phyloP scores from a whole-genome alignment of 2,888 invertebrate genomes.

The Trachelus stipa region DNA sequence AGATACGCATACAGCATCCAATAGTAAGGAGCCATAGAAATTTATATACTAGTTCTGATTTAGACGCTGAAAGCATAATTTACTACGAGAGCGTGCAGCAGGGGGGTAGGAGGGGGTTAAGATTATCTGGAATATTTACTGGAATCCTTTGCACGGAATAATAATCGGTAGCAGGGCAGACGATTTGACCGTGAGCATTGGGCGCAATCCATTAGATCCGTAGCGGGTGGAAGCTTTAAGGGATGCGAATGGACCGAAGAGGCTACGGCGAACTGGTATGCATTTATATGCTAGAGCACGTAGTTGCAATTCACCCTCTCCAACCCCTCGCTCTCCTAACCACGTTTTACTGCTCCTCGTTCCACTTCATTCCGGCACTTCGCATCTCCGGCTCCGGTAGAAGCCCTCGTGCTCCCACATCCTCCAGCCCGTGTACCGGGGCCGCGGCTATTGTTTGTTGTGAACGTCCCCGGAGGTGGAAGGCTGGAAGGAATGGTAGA shows the following conservation, averaged over 20 bases:
- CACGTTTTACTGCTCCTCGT: slow-evolving; percentile 32
- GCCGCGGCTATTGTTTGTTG: slow-evolving; percentile 47
- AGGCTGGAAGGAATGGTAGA: slow-evolving; percentile 39
- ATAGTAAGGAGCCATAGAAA: no score
- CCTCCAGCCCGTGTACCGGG: slow-evolving; percentile 34
- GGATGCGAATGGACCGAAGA: slow-evolving; percentile 3
- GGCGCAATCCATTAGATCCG: slow-evolving; percentile 48
- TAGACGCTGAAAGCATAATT: no score
- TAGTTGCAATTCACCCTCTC: slow-evolving; percentile 59
- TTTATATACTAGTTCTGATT: no score
- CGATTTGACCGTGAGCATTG: slow-evolving; percentile 54
- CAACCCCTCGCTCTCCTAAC: slow-evolving; percentile 7
- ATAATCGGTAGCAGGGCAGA: slow-evolving; percentile 15
- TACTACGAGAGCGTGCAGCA: no score
- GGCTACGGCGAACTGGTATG: background rate
- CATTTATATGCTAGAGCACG: slow-evolving; percentile 61
- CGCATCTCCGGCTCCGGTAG: background rate
- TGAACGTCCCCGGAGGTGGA: slow-evolving; percentile 16
- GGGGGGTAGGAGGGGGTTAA: background rate
- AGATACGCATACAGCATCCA: no score
- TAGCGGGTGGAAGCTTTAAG: slow-evolving; percentile 21
- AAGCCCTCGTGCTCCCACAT: slow-evolving; percentile 19
- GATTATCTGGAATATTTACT: slow-evolving; percentile 41
- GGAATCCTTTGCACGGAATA: slow-evolving; percentile 29
- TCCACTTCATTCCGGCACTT: slow-evolving; percentile 30